phyloP scores from a whole-genome alignment of 2,113 vertebrate genomes.

The Rhinichthys klamathensis region DNA sequence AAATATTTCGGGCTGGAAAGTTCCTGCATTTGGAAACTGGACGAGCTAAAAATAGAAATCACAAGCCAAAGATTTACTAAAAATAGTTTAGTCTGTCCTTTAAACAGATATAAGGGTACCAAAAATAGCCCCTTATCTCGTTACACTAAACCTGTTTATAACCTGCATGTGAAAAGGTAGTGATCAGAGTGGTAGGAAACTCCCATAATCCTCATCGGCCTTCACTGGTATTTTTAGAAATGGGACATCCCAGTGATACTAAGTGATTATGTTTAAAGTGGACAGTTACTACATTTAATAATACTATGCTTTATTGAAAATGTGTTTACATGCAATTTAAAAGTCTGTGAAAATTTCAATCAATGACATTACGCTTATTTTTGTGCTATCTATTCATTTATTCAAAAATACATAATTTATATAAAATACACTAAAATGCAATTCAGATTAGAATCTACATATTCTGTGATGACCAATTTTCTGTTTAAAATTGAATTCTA shows the following conservation, averaged over 20 bases:
- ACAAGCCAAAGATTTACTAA: slow-evolving; percentile 21
- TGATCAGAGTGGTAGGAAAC: not conserved
- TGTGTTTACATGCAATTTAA: not conserved
- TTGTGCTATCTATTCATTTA: not conserved
- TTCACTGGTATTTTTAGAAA: not conserved
- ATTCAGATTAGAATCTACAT: not conserved
- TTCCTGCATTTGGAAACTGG: slow-evolving; percentile 16
- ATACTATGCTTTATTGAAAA: not conserved
- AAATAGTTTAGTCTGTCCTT: slow-evolving; percentile 24
- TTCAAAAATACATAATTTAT: not conserved
- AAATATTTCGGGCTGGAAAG: slow-evolving; percentile 33
- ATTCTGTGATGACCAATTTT: not conserved
- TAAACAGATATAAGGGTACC: slow-evolving; percentile 21
- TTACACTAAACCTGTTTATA: slow-evolving; percentile 26
- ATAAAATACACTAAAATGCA: no score
- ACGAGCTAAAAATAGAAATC: slow-evolving; percentile 25
- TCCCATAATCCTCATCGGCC: slow-evolving; percentile 5
- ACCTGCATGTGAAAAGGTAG: slow-evolving; percentile 11
- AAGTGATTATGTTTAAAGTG: not conserved
- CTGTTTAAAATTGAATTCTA: not conserved
- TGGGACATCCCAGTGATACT: not conserved
- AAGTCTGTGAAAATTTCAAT: not conserved
- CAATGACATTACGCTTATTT: not conserved
- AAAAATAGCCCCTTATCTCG: slow-evolving; percentile 33
- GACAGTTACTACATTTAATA: not conserved